Conservation (phyloP, 2,113 vertebrate species). For the Catagonus wagneri region DNA sequence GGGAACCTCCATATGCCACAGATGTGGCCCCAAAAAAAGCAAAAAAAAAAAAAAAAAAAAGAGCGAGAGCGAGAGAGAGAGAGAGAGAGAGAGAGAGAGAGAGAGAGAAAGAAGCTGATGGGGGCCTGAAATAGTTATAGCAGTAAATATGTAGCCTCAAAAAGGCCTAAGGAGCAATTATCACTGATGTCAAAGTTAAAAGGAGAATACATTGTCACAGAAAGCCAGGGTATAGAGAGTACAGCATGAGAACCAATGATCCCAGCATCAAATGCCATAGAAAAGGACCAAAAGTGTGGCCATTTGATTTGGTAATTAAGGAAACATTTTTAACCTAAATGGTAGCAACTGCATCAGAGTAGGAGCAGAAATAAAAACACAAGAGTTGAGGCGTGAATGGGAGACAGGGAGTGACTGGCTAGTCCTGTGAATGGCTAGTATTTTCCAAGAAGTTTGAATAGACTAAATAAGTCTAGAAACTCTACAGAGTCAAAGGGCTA, state of each 20-base stretch:
- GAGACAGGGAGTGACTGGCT: neutral
- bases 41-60: too few species aligned
- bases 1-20: too few species aligned
- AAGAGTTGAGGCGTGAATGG: neutral
- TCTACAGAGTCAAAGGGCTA: neutral
- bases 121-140: neutral
- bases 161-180: neutral
- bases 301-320: neutral
- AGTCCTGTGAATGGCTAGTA: fast-evolving
- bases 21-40: too few species aligned
- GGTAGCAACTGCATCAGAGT: neutral
- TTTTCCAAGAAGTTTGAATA: conserved; percentile 11
- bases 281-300: neutral
- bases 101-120: neutral
- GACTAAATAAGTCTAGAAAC: neutral
- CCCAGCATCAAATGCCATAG: neutral
- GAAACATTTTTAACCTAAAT: neutral
- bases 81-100: neutral
- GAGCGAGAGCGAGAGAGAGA: too few species aligned
- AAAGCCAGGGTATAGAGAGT: neutral
- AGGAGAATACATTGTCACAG: neutral
- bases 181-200: neutral
- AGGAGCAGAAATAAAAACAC: neutral
- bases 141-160: neutral
- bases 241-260: neutral